phyloP scores from a whole-genome alignment of 2,113 vertebrate species.

The Plotosus lineatus region DNA sequence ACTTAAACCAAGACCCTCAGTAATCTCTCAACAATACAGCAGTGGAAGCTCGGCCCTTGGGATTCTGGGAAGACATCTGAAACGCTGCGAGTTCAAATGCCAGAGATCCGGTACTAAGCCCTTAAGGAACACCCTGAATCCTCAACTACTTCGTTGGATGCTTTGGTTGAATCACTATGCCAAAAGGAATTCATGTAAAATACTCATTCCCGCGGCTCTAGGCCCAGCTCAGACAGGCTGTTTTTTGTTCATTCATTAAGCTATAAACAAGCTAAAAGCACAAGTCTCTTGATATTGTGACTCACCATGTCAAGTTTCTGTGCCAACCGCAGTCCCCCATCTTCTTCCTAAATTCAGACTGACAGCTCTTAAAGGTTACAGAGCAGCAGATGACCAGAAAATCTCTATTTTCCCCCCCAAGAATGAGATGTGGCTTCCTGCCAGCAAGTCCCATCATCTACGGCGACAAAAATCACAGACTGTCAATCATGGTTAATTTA shows the following conservation, averaged over 20 bases:
- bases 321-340: neutral
- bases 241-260: slow-evolving; percentile 22
- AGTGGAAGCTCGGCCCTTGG: neutral
- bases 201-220: neutral
- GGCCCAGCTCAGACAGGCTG: neutral
- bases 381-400: neutral
- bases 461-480: slow-evolving; percentile 37
- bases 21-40: neutral
- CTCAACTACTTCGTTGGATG: neutral
- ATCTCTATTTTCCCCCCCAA: neutral
- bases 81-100: neutral
- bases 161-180: too few relatives aligned
- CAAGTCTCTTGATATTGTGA: slow-evolving; percentile 2
- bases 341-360: neutral
- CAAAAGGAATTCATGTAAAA: neutral
- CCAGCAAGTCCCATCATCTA: slow-evolving; percentile 28
- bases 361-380: neutral
- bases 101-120: neutral
- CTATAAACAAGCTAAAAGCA: neutral
- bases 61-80: neutral
- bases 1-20: neutral
- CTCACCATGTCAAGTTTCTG: neutral
- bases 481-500: slow-evolving; percentile 44
- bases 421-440: slow-evolving; percentile 5
- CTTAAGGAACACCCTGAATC: neutral